Percentiles rank a stretch among this genome's conserved stretches.
Conservation (phyloP, 2,888 invertebrate genomes). For the Chydorus sphaericus region DNA sequence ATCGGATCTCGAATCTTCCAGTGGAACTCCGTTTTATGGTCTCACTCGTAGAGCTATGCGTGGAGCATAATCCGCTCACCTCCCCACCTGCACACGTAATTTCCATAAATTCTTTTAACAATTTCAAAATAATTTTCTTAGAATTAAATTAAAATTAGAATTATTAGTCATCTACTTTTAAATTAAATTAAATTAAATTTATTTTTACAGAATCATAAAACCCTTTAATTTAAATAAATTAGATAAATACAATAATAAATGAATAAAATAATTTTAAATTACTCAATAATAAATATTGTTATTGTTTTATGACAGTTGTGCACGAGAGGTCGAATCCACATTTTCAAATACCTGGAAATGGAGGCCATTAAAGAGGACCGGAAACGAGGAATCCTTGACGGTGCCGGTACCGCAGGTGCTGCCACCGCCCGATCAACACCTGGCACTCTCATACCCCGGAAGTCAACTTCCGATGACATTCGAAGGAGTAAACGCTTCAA, state of each 20-base stretch:
- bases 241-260: too few relatives aligned
- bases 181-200: too few relatives aligned
- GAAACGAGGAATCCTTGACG: conserved; percentile 30
- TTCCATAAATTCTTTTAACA: conserved; percentile 19
- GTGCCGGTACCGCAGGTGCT: too few relatives aligned
- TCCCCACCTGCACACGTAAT: conserved; percentile 85
- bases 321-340: conserved; percentile 81
- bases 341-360: conserved; percentile 84
- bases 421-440: too few relatives aligned
- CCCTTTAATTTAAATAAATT: neutral
- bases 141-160: too few relatives aligned
- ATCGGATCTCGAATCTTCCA: conserved; percentile 75
- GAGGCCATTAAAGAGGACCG: conserved; percentile 60
- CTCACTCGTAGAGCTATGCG: conserved; percentile 59
- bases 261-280: neutral
- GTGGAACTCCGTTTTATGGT: conserved; percentile 76
- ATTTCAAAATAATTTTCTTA: too few relatives aligned
- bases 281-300: conserved; percentile 8
- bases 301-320: conserved; percentile 47
- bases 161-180: too few relatives aligned
- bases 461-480: neutral
- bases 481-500: too few relatives aligned
- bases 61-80: conserved; percentile 80
- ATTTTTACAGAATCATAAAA: too few relatives aligned
- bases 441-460: conserved; percentile 7